Conservation (phyloP, 2,113 vertebrate species). For the Sitta europaea region DNA sequence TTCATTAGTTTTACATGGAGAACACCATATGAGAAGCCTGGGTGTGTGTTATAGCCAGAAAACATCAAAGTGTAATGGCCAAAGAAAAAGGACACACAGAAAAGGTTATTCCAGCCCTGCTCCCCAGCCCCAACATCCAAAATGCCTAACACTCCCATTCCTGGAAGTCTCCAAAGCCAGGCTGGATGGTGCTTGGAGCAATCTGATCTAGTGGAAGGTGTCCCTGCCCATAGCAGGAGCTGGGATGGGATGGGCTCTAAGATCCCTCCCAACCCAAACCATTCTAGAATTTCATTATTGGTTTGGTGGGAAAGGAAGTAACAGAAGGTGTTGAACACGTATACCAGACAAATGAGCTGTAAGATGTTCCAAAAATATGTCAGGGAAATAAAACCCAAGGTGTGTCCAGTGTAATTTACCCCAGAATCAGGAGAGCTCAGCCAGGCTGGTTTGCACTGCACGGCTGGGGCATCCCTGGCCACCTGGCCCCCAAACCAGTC, state of each 20-base stretch:
- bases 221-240: neutral
- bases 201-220: neutral
- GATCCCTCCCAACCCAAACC: neutral
- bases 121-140: neutral
- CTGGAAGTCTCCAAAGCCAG: neutral
- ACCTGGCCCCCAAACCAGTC: neutral
- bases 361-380: neutral
- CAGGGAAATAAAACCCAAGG: neutral
- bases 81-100: neutral
- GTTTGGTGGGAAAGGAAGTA: neutral
- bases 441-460: neutral
- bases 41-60: neutral
- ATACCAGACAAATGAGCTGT: neutral
- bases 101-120: neutral
- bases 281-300: neutral
- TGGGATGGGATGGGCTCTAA: neutral
- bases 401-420: neutral
- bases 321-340: neutral
- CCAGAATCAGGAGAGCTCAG: neutral
- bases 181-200: neutral
- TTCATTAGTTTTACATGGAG: neutral
- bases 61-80: accelerated
- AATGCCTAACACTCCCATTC: neutral
- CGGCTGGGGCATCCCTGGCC: neutral
- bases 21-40: neutral